Percentiles rank a stretch among this genome's conserved stretches.
These are phyloP conservation scores for Porites cylindrica DNA, from an alignment of 92 coral and sea anemone genomes.

Conservation along the genomic window DNA sequence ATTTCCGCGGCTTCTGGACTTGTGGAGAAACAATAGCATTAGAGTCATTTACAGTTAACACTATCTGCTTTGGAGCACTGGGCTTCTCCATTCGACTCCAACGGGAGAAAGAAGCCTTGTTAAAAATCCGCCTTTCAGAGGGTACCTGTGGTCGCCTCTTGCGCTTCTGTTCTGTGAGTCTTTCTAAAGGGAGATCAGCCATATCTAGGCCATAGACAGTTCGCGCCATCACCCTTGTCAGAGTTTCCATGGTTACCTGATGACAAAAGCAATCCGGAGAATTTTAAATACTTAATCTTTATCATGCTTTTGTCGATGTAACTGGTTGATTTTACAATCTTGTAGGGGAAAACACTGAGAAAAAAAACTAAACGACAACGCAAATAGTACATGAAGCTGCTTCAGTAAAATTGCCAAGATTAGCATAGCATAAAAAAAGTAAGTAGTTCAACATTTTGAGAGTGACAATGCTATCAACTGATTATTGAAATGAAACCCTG, in stretches of 20 bases:
- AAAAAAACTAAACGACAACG: no score
- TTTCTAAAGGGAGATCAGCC: slow-evolving; percentile 91
- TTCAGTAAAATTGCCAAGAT: no score
- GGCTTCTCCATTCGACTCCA: slow-evolving; percentile 75
- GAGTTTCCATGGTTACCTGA: slow-evolving; percentile 86
- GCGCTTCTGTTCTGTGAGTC: slow-evolving; percentile 94
- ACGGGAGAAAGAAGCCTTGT: slow-evolving; percentile 75
- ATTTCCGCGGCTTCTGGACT: slow-evolving; percentile 63
- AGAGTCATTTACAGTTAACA: slow-evolving; percentile 37
- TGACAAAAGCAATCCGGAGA: neutral
- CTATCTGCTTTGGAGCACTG: slow-evolving; percentile 66
- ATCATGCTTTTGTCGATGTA: no score
- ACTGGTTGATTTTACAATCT: no score
- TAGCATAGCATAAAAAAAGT: no score
- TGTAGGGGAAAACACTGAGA: no score
- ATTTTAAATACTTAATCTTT: no score
- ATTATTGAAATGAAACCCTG: no score
- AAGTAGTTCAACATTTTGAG: no score
- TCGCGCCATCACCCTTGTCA: slow-evolving; percentile 94
- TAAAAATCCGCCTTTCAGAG: neutral
- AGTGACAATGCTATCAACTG: no score
- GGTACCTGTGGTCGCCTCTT: slow-evolving; percentile 75
- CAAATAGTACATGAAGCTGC: no score
- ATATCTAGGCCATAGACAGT: slow-evolving; percentile 88
- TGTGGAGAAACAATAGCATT: slow-evolving; percentile 65